Percentiles rank a stretch among this genome's conserved stretches.
Evolutionary conservation across 2,888 invertebrate species (phyloP).

Genomic region (Drosophila mayaguana): DNA sequence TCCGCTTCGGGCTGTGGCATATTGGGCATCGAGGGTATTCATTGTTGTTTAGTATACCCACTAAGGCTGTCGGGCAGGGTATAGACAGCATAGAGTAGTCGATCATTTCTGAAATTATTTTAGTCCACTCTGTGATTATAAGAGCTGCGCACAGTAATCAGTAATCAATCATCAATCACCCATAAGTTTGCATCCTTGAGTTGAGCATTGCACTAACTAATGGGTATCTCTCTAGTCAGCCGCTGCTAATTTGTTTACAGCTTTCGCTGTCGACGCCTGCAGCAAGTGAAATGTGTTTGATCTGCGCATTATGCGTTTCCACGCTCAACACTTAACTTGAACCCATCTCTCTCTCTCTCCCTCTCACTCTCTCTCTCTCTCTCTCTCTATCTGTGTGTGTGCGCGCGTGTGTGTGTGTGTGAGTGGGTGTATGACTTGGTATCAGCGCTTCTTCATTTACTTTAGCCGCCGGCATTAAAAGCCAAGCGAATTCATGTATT

Average conservation of each 20-base stretch:
- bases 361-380: too few species aligned
- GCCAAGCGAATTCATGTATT: conserved; percentile 57
- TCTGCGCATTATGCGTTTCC: conserved; percentile 59
- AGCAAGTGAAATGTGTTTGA: conserved; percentile 56
- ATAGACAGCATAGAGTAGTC: background rate
- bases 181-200: too few species aligned
- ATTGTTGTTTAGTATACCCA: background rate
- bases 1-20: background rate
- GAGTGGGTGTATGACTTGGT: background rate
- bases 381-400: background rate
- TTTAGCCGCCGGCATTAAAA: conserved; percentile 23
- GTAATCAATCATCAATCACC: too few species aligned
- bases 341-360: conserved; percentile 5
- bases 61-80: background rate
- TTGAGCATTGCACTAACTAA: too few species aligned
- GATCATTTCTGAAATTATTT: background rate
- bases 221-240: background rate
- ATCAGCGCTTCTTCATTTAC: conserved; percentile 23
- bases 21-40: background rate
- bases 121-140: too few species aligned
- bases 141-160: too few species aligned
- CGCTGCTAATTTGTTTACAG: background rate
- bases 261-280: conserved; percentile 40
- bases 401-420: background rate
- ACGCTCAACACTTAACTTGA: conserved; percentile 29